These are phyloP conservation scores for Platyscapa corneri DNA, from an alignment of 1,140 invertebrate genomes.

Conservation along the genomic window DNA sequence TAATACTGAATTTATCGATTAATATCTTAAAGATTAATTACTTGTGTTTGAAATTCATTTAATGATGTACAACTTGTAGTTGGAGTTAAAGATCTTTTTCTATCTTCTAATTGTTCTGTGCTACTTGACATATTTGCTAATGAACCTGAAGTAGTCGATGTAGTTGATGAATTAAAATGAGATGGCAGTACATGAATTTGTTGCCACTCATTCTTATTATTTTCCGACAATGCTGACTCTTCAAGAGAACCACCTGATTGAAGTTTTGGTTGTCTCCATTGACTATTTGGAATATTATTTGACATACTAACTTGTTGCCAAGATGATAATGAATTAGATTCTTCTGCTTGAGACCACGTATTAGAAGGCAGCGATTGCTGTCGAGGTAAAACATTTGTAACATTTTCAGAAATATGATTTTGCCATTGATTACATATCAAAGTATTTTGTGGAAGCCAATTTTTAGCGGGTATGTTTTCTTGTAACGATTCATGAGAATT, in stretches of 20 bases:
- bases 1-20: background rate
- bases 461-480: conserved; percentile 39
- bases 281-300: conserved; percentile 46
- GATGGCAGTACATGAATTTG: conserved; percentile 54
- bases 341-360: conserved; percentile 52
- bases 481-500: conserved; percentile 43
- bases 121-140: conserved; percentile 58
- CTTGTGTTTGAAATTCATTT: conserved; percentile 56
- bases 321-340: conserved; percentile 49
- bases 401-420: conserved; percentile 52
- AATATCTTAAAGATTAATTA: conserved; percentile 20
- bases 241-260: conserved; percentile 48
- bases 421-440: conserved; percentile 54
- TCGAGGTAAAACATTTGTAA: conserved; percentile 50
- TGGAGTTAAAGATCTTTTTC: conserved; percentile 57
- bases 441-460: conserved; percentile 48
- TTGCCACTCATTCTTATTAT: conserved; percentile 60
- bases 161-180: conserved; percentile 55
- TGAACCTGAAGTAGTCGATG: conserved; percentile 53
- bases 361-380: conserved; percentile 51
- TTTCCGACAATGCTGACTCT: conserved; percentile 49
- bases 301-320: conserved; percentile 54
- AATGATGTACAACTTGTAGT: conserved; percentile 55
- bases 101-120: conserved; percentile 60
- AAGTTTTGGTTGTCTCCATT: conserved; percentile 48